These are phyloP conservation scores for Drosophila macrospina DNA, from an alignment of 2,888 invertebrate genomes.

Conservation along the genomic window DNA sequence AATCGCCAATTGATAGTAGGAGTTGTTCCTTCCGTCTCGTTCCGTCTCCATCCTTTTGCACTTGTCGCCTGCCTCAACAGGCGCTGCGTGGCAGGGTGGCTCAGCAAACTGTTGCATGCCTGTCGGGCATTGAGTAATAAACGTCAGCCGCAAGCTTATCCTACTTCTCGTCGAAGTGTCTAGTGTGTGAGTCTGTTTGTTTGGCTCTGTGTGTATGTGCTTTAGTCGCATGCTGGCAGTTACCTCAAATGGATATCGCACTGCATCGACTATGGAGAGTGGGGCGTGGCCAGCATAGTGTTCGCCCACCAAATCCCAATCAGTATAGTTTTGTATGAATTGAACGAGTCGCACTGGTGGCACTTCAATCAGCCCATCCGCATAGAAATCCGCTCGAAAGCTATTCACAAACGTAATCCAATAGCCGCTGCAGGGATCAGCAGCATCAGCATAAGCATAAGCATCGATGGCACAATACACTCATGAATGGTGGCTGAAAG, in stretches of 20 bases:
- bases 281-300: slow-evolving; percentile 90
- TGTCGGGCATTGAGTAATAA: slow-evolving; percentile 78
- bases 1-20: slow-evolving; percentile 88
- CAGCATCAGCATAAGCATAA: slow-evolving; percentile 8
- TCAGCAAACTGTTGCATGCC: slow-evolving; percentile 89
- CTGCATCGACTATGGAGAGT: slow-evolving; percentile 88
- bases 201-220: slow-evolving; percentile 21
- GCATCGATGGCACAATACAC: slow-evolving; percentile 17
- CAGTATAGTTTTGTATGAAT: slow-evolving; percentile 90
- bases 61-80: slow-evolving; percentile 84
- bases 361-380: slow-evolving; percentile 87
- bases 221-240: slow-evolving; percentile 51
- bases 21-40: neutral
- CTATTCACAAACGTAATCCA: slow-evolving; percentile 91
- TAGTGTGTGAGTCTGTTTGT: slow-evolving; percentile 13
- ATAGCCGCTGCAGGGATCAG: slow-evolving; percentile 87
- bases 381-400: slow-evolving; percentile 90
- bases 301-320: slow-evolving; percentile 91
- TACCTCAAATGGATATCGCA: slow-evolving; percentile 89
- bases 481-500: slow-evolving; percentile 3
- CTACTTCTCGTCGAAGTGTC: slow-evolving; percentile 1
- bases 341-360: slow-evolving; percentile 87
- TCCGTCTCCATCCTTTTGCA: neutral
- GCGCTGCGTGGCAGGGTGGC: slow-evolving; percentile 88
- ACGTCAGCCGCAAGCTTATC: slow-evolving; percentile 51